Base-by-base conservation (phyloP, 2,797 vertebrate genomes). In the Gallinago nigripennis region DNA sequence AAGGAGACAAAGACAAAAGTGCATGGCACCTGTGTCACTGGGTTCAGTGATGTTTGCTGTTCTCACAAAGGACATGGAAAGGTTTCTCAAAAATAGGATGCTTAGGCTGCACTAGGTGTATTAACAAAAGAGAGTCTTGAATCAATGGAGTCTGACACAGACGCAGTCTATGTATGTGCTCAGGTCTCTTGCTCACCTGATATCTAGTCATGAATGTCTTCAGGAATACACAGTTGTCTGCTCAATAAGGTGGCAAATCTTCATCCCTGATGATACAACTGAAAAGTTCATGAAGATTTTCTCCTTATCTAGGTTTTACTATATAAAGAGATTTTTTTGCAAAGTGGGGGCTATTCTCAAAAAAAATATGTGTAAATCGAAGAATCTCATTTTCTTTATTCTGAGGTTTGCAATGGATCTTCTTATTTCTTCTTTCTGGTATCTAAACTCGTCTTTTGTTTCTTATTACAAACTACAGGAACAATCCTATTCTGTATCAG, bases 401-500 rank as follows among this genome's bases (percentile, higher is more conserved):
- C 63, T n/a, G 7, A 18, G 8, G 11, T 82, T 68, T 73, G 24
- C 25, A 65, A 58, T 72, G 9, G 8, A 50, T 86, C 51, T 72
- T 69, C 50, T 56, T 68, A 46, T 72, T 88, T 90, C 11, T 35
- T 73, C 19, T 77, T 86, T 73, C 33, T 82, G 17, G 12, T 88
- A 66, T 65, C 54, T 86, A 70, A 72, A 53, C 3, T 16, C 28
- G 35, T 79, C 51, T 39, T 90, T 92, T 88, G 43, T 73, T 94
- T 93, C 53, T 82, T 11, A 58, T 85, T 90, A 78, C 17, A 39
- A 94, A 70, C 10, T 57, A 90, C 68, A 95, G 64, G 41, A 87
- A 93, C 6, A 54, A 82, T 58, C 54, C 83, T 79, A 83, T 73
- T 85, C 68, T 87, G 12, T 83, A 96, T 24, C 70, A 81, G 39